phyloP scores from a whole-genome alignment of 2,113 vertebrate species.

The Syrrhaptes paradoxus region DNA sequence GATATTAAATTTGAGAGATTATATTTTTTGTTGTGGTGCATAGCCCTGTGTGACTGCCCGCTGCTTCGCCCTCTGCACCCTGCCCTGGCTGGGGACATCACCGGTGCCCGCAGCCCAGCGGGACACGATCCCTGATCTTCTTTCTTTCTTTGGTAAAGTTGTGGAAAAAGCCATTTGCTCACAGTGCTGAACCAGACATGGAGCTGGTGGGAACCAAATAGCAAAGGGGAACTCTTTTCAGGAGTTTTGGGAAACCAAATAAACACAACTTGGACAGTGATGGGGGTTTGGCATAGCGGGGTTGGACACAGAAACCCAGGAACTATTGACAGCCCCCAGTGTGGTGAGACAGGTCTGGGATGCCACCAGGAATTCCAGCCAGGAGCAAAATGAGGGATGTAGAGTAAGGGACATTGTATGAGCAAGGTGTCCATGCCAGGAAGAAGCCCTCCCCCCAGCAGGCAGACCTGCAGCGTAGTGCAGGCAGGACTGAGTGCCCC shows the following conservation, averaged over 20 bases:
- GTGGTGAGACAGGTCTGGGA: background rate
- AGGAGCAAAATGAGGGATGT: background rate
- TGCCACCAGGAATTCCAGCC: background rate
- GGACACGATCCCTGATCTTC: background rate
- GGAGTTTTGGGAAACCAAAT: background rate
- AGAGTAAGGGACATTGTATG: background rate
- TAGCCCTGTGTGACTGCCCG: accelerated
- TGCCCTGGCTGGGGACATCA: accelerated
- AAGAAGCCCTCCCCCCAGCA: background rate
- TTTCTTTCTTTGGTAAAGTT: background rate
- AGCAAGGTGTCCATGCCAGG: accelerated
- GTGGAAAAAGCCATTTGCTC: background rate
- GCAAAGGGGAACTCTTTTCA: background rate
- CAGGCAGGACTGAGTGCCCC: background rate
- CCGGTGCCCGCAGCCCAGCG: accelerated
- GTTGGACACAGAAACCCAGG: background rate
- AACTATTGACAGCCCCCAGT: background rate
- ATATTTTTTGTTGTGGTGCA: background rate
- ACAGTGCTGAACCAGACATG: accelerated
- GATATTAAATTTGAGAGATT: background rate
- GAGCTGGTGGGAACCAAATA: background rate
- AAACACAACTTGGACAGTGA: background rate
- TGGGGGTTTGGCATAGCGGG: accelerated
- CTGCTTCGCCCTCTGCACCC: background rate
- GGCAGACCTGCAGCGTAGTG: background rate